Evolutionary conservation across 2,797 vertebrate species (phyloP), one percentile per base, ranked within the genome.

Genomic region (Anomalospiza imberbis): DNA sequence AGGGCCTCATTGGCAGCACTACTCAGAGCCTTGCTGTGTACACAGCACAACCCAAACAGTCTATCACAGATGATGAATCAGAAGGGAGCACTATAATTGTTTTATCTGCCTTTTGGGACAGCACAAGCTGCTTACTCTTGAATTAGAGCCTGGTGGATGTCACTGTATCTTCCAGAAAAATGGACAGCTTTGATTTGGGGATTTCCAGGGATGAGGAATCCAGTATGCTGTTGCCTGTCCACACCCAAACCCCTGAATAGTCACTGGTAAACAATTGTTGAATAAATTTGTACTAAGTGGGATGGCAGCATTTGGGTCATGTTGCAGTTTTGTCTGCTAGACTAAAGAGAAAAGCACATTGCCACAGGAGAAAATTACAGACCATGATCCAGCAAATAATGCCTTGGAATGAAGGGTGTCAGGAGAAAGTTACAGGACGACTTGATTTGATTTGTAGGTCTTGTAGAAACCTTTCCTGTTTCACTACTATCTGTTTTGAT

Each of bases 51-150:
- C 60, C 74, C 81, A 91, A 89, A 74, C 88, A 57, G 54, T 95
- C 87, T 57, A 74, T 95, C 92, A 95, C 77, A 72, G 68, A 58
- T 74, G 78, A 95, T 87, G 89, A 92, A 95, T 89, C 94, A 93
- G 90, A 74, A 95, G 94, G 95, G 95, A 95, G 72, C 88, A 70
- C 71, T 96, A 48, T 88, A 94, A 94, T 94, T 93, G 91, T 82
- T 97, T 95, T 92, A 95, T 91, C 72, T 91, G 92, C 75, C 95
- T 95, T 95, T 89, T 87, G 95, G 86, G 95, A 92, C 42, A 85
- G 84, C 65, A 48, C 86, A 93, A 94, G 93, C 93, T 94, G 93
- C 81, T 92, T 87, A 50, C 42, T 74, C 81, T 76, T 97, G 93
- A 96, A 87, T 95, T 94, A 91, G 76, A 91, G 77, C 63, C 71